Evolutionary conservation across 2,888 invertebrate species (phyloP).

Genomic region (Omphaloscelis lunosa): DNA sequence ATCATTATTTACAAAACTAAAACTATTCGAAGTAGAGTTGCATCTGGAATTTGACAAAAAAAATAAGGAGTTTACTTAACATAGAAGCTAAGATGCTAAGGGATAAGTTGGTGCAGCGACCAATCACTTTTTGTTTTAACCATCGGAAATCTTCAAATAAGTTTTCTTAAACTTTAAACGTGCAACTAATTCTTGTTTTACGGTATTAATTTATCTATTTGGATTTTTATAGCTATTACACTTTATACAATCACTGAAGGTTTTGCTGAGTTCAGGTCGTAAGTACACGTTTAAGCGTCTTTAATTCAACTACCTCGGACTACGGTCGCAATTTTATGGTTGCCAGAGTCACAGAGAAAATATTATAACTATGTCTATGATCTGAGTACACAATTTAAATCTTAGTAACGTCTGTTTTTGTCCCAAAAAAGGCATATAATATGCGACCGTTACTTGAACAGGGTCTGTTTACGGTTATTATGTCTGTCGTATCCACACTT

Average conservation of each 20-base stretch:
- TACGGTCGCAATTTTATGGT: neutral
- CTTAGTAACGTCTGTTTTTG: slow-evolving; percentile 10
- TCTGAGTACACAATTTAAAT: slow-evolving; percentile 3
- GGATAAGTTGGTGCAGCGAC: neutral
- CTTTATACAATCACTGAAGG: neutral
- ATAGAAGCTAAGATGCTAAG: neutral
- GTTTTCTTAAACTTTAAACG: neutral
- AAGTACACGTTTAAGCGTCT: neutral
- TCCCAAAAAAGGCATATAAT: slow-evolving; percentile 27
- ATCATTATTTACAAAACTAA: neutral
- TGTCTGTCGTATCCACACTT: slow-evolving; percentile 78
- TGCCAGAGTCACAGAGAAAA: neutral
- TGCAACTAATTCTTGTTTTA: neutral
- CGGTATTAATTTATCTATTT: neutral
- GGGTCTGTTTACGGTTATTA: slow-evolving; percentile 59
- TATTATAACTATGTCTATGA: neutral
- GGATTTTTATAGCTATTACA: neutral
- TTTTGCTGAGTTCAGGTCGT: neutral
- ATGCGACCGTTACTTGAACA: slow-evolving; percentile 34
- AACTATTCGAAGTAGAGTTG: neutral
- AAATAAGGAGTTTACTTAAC: no score
- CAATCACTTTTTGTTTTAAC: neutral
- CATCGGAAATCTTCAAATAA: neutral
- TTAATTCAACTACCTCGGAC: neutral
- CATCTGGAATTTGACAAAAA: neutral